These are phyloP conservation scores for Podilymbus podiceps DNA, from an alignment of 2,113 vertebrate genomes.

Conservation along the genomic window DNA sequence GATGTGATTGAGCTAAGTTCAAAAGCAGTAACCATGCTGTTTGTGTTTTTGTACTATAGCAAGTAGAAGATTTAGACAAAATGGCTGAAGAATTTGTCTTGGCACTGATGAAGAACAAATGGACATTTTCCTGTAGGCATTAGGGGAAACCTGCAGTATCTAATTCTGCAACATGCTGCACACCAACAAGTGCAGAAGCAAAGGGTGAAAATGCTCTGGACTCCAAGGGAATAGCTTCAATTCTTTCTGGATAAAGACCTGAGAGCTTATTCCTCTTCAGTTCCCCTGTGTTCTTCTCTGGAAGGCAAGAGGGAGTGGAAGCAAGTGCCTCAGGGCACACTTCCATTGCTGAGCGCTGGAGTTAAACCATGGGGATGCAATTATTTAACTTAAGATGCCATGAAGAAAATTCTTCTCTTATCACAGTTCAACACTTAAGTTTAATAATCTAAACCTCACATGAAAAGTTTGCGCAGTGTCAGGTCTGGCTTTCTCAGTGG, in stretches of 20 bases:
- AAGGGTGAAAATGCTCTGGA: not conserved
- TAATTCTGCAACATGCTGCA: not conserved
- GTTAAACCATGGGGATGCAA: not conserved
- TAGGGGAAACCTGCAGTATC: not conserved
- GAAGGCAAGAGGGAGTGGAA: not conserved
- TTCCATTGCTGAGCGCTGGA: not conserved
- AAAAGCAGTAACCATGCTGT: not conserved
- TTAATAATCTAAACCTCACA: not conserved
- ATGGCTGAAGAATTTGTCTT: not conserved
- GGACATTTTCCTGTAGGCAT: not conserved
- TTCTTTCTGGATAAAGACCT: not conserved
- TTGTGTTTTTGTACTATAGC: not conserved
- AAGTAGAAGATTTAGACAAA: not conserved
- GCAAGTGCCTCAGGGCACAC: not conserved
- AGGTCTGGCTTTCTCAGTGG: not conserved
- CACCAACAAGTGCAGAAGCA: fast-evolving
- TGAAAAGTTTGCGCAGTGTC: not conserved
- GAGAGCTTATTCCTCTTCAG: not conserved
- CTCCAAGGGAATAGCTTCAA: not conserved
- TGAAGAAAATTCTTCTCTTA: not conserved
- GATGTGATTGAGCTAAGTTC: not conserved
- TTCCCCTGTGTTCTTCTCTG: not conserved
- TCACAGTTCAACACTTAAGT: not conserved
- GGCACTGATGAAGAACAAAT: not conserved
- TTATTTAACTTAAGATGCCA: not conserved